A percentile compares a stretch with the other conserved stretches of the same genome.
Conservation (phyloP, 2,888 invertebrate species). For the Idaea aversata region DNA sequence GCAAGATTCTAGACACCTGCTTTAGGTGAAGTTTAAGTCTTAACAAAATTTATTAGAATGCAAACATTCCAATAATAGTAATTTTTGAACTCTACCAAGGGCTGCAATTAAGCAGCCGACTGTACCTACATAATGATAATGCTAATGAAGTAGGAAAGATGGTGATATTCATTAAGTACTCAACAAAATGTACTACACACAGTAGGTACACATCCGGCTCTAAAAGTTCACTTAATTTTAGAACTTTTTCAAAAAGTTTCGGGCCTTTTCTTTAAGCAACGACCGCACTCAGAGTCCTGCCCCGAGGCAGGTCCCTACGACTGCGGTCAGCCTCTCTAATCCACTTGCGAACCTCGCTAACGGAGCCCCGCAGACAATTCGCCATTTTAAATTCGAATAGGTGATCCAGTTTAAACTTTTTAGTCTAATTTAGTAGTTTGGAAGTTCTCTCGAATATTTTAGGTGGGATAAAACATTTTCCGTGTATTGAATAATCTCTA, state of each 20-base stretch:
- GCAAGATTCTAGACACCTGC: too few relatives aligned
- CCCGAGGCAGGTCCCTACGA: slow-evolving; percentile 50
- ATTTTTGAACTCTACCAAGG: too few relatives aligned
- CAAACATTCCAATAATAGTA: too few relatives aligned
- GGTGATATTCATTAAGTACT: too few relatives aligned
- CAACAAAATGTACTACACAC: too few relatives aligned
- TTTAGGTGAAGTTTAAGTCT: too few relatives aligned
- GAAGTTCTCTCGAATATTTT: slow-evolving; percentile 31
- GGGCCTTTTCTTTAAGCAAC: slow-evolving; percentile 34
- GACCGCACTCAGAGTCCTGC: slow-evolving; percentile 42
- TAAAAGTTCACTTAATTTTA: not conserved
- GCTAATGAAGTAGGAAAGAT: too few relatives aligned
- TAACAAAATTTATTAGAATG: too few relatives aligned
- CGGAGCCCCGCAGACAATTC: slow-evolving; percentile 53
- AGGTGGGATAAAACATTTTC: slow-evolving; percentile 31
- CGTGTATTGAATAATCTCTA: slow-evolving; percentile 25
- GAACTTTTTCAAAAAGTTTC: slow-evolving; percentile 12
- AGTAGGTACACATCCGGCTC: not conserved
- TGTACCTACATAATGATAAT: too few relatives aligned
- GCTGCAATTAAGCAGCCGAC: too few relatives aligned
- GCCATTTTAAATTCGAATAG: slow-evolving; percentile 71
- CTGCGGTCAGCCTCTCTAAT: slow-evolving; percentile 65
- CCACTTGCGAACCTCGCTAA: slow-evolving; percentile 52
- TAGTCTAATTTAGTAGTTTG: slow-evolving; percentile 64
- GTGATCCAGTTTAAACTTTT: slow-evolving; percentile 73